These are phyloP conservation scores for Dipodomys spectabilis DNA, from an alignment of 2,113 vertebrate species.

Conservation along the genomic window DNA sequence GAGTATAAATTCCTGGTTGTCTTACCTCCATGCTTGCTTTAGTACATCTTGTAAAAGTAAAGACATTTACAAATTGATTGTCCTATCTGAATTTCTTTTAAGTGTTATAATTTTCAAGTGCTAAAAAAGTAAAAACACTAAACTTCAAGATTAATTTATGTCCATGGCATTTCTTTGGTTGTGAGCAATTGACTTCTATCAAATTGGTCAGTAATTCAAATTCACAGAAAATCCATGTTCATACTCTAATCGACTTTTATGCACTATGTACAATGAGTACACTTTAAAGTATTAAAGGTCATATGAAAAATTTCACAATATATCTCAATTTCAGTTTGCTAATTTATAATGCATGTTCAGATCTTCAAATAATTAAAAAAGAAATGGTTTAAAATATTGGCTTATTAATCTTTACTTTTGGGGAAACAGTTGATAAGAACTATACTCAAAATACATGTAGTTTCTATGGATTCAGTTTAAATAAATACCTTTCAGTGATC, in stretches of 20 bases:
- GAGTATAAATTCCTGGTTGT: neutral
- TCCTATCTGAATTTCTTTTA: neutral
- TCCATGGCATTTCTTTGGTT: neutral
- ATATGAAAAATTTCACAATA: neutral
- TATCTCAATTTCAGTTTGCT: constrained; percentile 12
- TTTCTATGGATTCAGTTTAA: neutral
- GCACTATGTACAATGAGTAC: neutral
- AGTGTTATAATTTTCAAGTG: neutral
- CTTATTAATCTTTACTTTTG: neutral
- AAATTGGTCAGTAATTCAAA: neutral
- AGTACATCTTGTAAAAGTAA: neutral
- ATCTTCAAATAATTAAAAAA: neutral
- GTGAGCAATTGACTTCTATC: neutral
- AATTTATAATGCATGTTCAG: neutral
- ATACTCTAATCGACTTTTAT: neutral
- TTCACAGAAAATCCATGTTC: neutral
- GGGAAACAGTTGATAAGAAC: neutral
- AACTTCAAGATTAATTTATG: neutral
- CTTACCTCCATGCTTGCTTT: neutral
- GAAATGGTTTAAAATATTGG: neutral
- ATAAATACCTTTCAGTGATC: neutral
- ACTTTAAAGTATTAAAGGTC: neutral
- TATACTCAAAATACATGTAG: neutral
- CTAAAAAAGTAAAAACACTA: neutral
- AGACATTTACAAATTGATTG: no score